Conservation (phyloP, 2,113 vertebrate species). For the Microtus pennsylvanicus region DNA sequence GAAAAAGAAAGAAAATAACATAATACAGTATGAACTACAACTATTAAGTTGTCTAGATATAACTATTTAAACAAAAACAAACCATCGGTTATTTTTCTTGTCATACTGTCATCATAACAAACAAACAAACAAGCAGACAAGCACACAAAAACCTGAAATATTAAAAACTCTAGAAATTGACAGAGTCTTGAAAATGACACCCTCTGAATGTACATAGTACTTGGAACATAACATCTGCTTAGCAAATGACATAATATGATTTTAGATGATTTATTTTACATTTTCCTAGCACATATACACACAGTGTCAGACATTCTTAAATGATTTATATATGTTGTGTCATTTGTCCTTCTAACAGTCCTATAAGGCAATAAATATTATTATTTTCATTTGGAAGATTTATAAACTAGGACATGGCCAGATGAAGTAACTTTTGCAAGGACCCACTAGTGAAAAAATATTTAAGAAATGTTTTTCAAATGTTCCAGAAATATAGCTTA, state of each 20-base stretch:
- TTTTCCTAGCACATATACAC: slow-evolving; percentile 6
- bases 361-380: neutral
- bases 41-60: neutral
- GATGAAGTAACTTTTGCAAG: neutral
- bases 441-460: neutral
- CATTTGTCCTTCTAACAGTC: neutral
- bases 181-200: slow-evolving; percentile 1
- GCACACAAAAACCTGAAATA: neutral
- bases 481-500: neutral
- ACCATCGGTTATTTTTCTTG: neutral
- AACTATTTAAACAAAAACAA: slow-evolving; percentile 11
- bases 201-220: neutral
- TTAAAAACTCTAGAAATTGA: neutral
- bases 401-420: slow-evolving; percentile 10
- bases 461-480: neutral
- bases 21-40: neutral
- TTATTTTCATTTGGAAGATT: slow-evolving; percentile 32
- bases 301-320: slow-evolving; percentile 29
- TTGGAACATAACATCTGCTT: slow-evolving; percentile 37
- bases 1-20: slow-evolving; percentile 27
- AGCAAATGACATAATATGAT: slow-evolving; percentile 10
- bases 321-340: neutral
- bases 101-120: neutral
- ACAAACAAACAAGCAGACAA: slow-evolving; percentile 38
- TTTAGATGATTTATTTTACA: slow-evolving; percentile 43